Percentiles rank a stretch among this genome's conserved stretches.
Conservation (phyloP, 2,888 invertebrate species). For the Tiphia femorata region DNA sequence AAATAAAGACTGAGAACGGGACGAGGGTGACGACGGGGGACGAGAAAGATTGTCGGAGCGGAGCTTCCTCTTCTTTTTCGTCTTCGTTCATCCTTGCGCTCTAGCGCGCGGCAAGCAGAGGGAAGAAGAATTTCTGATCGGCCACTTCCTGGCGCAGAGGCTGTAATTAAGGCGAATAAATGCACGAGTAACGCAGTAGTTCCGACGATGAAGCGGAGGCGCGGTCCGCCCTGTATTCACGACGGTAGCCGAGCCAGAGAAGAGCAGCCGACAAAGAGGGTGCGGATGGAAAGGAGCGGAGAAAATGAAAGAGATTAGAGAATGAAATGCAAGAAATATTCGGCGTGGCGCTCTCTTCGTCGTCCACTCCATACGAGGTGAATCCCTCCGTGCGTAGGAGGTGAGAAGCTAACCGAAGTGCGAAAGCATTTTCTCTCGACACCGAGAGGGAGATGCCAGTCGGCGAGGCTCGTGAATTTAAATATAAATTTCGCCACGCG, state of each 20-base stretch:
- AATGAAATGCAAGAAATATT: too few species aligned
- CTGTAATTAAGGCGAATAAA: conserved; percentile 55
- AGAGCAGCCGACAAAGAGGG: background rate
- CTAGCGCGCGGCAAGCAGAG: background rate
- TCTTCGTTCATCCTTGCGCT: background rate
- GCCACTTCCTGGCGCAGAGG: conserved; percentile 18
- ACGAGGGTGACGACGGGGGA: background rate
- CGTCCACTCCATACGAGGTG: too few species aligned
- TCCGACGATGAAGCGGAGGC: conserved; percentile 14
- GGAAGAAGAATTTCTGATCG: conserved; percentile 32
- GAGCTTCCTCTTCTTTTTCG: too few species aligned
- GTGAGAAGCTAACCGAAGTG: too few species aligned
- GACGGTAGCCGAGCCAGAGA: background rate
- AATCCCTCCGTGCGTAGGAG: too few species aligned
- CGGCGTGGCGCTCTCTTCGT: too few species aligned
- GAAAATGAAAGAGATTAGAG: conserved; percentile 12
- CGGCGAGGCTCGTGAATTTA: too few species aligned
- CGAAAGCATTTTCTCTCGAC: too few species aligned
- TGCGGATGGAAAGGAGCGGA: background rate
- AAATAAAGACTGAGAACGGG: background rate
- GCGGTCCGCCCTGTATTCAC: conserved; percentile 14
- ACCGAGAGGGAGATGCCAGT: too few species aligned
- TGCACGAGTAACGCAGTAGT: conserved; percentile 46
- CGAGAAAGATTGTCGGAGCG: conserved; percentile 6
- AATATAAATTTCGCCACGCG: too few species aligned